A percentile compares a stretch with the other conserved stretches of the same genome.
These are phyloP conservation scores for Lepidocyrtinus sp. DNA, from an alignment of 2,888 invertebrate species.

Conservation along the genomic window DNA sequence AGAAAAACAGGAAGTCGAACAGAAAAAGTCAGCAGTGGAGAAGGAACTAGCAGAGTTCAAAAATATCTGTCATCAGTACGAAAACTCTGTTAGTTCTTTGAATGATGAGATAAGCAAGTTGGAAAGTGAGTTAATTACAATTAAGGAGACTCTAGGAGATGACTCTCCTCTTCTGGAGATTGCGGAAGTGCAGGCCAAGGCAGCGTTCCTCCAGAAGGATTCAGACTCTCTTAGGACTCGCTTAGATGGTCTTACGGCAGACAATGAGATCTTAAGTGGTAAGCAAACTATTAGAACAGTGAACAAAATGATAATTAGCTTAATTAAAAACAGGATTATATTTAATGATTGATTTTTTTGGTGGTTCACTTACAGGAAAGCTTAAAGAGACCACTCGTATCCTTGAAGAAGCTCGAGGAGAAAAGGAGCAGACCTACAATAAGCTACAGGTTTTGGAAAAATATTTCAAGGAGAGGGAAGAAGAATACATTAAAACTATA, in stretches of 20 bases:
- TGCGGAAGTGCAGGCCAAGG: slow-evolving; percentile 66
- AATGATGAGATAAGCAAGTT: slow-evolving; percentile 66
- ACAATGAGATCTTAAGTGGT: slow-evolving; percentile 64
- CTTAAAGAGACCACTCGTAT: slow-evolving; percentile 50
- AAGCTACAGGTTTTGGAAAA: slow-evolving; percentile 67
- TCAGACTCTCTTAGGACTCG: slow-evolving; percentile 56
- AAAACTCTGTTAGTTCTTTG: slow-evolving; percentile 61
- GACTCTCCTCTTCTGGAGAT: slow-evolving; percentile 69
- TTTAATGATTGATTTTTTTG: neutral
- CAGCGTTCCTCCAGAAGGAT: slow-evolving; percentile 61
- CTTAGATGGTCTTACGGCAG: slow-evolving; percentile 62
- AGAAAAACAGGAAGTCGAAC: slow-evolving; percentile 41
- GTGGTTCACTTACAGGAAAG: slow-evolving; percentile 46
- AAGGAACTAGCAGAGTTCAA: slow-evolving; percentile 64
- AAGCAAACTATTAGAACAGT: too few relatives aligned
- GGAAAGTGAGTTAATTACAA: slow-evolving; percentile 65
- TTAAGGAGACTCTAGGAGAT: slow-evolving; percentile 68
- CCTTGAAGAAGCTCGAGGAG: slow-evolving; percentile 41
- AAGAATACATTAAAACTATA: slow-evolving; percentile 66
- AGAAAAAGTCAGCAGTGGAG: slow-evolving; percentile 40
- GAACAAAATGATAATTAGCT: neutral
- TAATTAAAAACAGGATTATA: neutral
- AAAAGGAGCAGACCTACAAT: slow-evolving; percentile 66
- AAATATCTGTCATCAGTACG: slow-evolving; percentile 66
- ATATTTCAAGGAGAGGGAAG: slow-evolving; percentile 69